phyloP scores from a whole-genome alignment of 2,888 invertebrate genomes.

The Choristoneura rosaceana region DNA sequence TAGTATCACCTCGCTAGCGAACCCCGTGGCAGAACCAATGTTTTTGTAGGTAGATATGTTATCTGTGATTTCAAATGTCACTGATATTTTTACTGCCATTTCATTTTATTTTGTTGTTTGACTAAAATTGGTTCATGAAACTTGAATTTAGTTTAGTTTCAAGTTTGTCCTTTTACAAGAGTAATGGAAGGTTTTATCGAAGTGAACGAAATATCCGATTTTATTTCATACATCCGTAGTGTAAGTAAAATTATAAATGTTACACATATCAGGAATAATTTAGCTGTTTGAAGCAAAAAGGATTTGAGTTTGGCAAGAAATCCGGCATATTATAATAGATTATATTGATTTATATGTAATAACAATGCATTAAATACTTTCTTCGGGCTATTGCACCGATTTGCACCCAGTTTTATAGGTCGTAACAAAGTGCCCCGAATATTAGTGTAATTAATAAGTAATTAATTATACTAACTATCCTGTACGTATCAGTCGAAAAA shows the following conservation, averaged over 20 bases:
- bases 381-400: background rate
- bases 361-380: background rate
- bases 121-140: slow-evolving; percentile 16
- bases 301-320: background rate
- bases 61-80: slow-evolving; percentile 36
- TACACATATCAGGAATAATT: background rate
- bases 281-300: background rate
- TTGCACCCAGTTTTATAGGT: background rate
- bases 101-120: slow-evolving; percentile 38
- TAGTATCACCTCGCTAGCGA: too few species aligned
- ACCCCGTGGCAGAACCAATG: too few species aligned
- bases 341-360: background rate
- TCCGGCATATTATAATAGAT: background rate
- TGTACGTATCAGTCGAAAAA: background rate
- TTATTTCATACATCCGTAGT: slow-evolving; percentile 91
- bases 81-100: slow-evolving; percentile 10
- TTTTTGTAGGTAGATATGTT: background rate
- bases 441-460: background rate
- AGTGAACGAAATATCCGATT: slow-evolving; percentile 91
- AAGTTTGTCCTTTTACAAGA: slow-evolving; percentile 23
- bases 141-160: slow-evolving; percentile 5
- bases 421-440: background rate
- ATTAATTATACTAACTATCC: background rate
- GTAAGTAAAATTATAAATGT: slow-evolving; percentile 83
- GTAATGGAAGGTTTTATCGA: slow-evolving; percentile 87